Conservation (phyloP, 2,113 vertebrate species). For the Aspiorhynchus laticeps region DNA sequence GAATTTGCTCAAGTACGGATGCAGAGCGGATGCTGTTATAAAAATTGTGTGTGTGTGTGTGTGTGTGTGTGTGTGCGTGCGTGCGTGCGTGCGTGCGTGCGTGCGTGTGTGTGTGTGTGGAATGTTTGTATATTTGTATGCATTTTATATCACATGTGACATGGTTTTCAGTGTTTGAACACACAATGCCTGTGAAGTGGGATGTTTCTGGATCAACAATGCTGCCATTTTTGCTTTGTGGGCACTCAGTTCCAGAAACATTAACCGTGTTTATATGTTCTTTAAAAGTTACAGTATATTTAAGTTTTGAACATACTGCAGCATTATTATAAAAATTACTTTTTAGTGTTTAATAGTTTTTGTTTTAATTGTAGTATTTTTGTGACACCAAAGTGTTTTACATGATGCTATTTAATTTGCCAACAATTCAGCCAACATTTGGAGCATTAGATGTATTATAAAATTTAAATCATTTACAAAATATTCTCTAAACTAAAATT, state of each 20-base stretch:
- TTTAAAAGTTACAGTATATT: neutral
- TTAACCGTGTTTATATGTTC: neutral
- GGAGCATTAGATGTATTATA: no score
- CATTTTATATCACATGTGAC: constrained; percentile 9
- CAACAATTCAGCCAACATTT: no score
- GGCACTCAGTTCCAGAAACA: neutral
- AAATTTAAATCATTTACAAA: neutral
- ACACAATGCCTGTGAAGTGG: neutral
- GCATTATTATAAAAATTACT: no score
- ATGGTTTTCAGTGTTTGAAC: neutral
- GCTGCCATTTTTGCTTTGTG: neutral
- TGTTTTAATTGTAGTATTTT: neutral
- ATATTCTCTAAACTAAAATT: neutral
- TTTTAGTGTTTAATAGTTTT: neutral
- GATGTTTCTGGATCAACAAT: constrained; percentile 7
- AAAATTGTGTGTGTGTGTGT: neutral
- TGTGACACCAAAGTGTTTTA: neutral
- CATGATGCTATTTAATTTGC: neutral
- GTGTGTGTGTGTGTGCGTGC: no score
- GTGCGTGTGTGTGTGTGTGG: no score
- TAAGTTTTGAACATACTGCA: no score
- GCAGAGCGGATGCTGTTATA: neutral
- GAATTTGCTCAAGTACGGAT: neutral
- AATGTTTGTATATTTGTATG: neutral
- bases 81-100: no score